Percentiles rank a stretch among this genome's conserved stretches.
These are phyloP conservation scores for Lerema accius DNA, from an alignment of 1,140 invertebrate species.

Conservation along the genomic window DNA sequence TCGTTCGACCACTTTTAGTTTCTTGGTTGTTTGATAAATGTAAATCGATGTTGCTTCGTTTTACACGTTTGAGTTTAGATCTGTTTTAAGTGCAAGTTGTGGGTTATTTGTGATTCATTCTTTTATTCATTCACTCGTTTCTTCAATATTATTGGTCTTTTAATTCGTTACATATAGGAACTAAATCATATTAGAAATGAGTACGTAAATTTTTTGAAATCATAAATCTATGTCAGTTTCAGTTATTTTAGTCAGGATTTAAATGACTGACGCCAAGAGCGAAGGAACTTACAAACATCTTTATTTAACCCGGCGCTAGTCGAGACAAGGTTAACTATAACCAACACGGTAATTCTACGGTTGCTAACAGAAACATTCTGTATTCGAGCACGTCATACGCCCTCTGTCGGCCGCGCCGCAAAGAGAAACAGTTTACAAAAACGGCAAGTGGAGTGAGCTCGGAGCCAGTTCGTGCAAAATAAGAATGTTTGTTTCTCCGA, in stretches of 20 bases:
- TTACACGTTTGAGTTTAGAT: too few relatives aligned
- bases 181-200: neutral
- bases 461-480: constrained; percentile 30
- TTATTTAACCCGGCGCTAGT: constrained; percentile 28
- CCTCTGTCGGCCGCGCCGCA: constrained; percentile 4
- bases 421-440: constrained; percentile 28
- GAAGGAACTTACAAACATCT: constrained; percentile 14
- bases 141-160: too few relatives aligned
- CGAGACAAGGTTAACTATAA: constrained; percentile 26
- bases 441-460: constrained; percentile 18
- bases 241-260: too few relatives aligned
- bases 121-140: too few relatives aligned
- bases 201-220: too few relatives aligned
- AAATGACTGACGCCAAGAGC: too few relatives aligned
- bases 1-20: too few relatives aligned
- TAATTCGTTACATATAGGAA: too few relatives aligned
- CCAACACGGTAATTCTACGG: constrained; percentile 6
- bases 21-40: neutral
- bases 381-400: constrained; percentile 21
- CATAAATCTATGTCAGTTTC: too few relatives aligned
- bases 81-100: too few relatives aligned
- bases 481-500: constrained; percentile 33
- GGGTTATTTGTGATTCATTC: too few relatives aligned
- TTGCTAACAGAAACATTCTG: constrained; percentile 20
- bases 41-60: neutral